phyloP scores from a whole-genome alignment of 2,888 invertebrate genomes.

The Tinea pellionella region DNA sequence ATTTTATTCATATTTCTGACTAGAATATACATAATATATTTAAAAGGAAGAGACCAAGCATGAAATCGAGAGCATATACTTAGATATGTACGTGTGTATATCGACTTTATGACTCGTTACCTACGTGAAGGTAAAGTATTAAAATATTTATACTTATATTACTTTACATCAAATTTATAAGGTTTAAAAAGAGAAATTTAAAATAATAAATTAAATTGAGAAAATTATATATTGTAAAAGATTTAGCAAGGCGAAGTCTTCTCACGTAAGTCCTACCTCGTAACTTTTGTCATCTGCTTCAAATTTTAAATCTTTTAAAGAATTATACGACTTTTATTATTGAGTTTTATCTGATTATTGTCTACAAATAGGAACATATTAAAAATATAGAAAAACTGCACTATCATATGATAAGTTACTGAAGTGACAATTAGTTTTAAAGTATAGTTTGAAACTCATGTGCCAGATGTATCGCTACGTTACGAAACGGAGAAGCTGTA shows the following conservation, averaged over 20 bases:
- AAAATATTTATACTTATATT: too few relatives aligned
- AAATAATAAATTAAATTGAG: too few relatives aligned
- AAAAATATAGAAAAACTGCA: background rate
- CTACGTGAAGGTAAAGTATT: background rate
- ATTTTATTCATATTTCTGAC: constrained; percentile 53
- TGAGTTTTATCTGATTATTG: background rate
- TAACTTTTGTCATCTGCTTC: constrained; percentile 25
- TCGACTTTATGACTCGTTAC: background rate
- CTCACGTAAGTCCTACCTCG: constrained; percentile 42
- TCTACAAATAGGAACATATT: background rate
- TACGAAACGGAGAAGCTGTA: constrained; percentile 25
- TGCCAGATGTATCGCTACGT: background rate
- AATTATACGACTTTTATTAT: background rate
- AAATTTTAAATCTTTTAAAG: background rate
- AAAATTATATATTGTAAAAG: background rate
- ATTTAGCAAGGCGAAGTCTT: constrained; percentile 18
- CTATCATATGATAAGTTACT: background rate
- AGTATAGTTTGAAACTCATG: background rate
- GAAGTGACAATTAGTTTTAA: background rate
- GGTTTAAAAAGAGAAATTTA: too few relatives aligned
- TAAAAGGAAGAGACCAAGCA: background rate
- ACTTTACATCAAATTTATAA: too few relatives aligned
- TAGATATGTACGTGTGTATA: background rate
- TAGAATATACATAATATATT: constrained; percentile 1
- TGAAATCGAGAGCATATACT: background rate